These are phyloP conservation scores for Euclidia mi DNA, from an alignment of 2,888 invertebrate genomes.

Conservation along the genomic window DNA sequence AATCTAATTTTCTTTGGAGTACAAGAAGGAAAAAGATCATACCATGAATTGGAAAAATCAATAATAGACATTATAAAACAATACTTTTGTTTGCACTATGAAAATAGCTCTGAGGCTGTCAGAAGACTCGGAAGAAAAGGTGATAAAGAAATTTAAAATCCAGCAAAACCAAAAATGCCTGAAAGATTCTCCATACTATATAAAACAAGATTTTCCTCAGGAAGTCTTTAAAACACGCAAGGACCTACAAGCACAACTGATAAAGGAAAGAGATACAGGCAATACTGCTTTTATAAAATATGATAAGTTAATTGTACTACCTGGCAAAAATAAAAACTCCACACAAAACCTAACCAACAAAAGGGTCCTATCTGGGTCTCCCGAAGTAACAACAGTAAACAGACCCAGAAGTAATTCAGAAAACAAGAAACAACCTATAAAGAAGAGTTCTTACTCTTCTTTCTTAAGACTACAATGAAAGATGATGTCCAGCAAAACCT, in stretches of 20 bases:
- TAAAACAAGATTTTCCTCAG: conserved; percentile 6
- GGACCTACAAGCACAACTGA: conserved; percentile 9
- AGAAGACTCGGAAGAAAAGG: conserved; percentile 6
- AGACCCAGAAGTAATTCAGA: too few species aligned
- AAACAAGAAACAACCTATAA: too few species aligned
- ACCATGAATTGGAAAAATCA: neutral
- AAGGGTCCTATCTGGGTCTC: too few species aligned
- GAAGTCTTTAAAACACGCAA: conserved; percentile 12
- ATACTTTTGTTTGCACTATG: neutral
- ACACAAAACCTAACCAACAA: too few species aligned
- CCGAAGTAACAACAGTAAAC: too few species aligned
- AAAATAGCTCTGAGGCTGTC: neutral
- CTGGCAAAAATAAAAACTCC: too few species aligned
- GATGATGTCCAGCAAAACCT: too few species aligned
- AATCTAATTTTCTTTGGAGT: neutral
- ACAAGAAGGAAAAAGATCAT: neutral
- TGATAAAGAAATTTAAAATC: neutral
- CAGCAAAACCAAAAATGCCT: conserved; percentile 5
- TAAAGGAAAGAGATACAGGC: conserved; percentile 9
- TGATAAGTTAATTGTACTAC: too few species aligned
- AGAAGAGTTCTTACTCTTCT: too few species aligned
- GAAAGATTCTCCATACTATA: neutral
- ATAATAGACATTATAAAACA: neutral
- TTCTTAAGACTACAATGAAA: too few species aligned
- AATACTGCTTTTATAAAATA: conserved; percentile 12